Percentiles rank a stretch among this genome's conserved stretches.
Evolutionary conservation across 2,113 vertebrate genomes (phyloP).

Genomic region (Oxyura jamaicensis): DNA sequence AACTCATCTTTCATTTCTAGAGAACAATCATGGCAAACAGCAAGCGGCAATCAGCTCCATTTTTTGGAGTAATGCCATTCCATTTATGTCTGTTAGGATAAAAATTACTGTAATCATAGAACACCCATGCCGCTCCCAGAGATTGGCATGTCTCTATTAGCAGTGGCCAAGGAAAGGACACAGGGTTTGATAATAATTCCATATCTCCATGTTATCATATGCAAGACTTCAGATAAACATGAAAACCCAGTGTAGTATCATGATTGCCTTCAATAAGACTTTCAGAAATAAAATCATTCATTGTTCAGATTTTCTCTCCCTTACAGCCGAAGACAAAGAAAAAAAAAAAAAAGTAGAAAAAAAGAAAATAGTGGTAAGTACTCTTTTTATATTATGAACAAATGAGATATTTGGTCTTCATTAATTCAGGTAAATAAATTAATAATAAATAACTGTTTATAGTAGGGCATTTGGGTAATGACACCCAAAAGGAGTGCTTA

Average conservation of each 20-base stretch:
- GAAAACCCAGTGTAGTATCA: not conserved
- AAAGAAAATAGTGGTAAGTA: accelerated
- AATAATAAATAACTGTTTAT: not conserved
- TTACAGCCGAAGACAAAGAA: not conserved
- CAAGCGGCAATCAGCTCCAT: not conserved
- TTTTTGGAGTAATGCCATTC: not conserved
- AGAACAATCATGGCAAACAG: not conserved
- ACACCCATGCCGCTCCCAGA: not conserved
- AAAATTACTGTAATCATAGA: not conserved
- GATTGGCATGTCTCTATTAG: not conserved
- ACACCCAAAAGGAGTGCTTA: not conserved
- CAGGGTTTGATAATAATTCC: not conserved
- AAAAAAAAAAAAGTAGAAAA: not conserved
- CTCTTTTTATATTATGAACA: not conserved
- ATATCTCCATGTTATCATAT: not conserved
- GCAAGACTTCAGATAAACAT: not conserved
- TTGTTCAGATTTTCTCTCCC: not conserved
- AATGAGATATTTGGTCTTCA: not conserved
- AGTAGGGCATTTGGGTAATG: not conserved
- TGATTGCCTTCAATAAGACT: not conserved
- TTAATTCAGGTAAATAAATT: not conserved
- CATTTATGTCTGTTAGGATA: not conserved
- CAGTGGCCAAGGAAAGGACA: not conserved
- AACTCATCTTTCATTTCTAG: not conserved
- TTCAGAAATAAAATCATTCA: not conserved